phyloP scores from a whole-genome alignment of 2,888 invertebrate species.

The Hypselothyrea guttata region DNA sequence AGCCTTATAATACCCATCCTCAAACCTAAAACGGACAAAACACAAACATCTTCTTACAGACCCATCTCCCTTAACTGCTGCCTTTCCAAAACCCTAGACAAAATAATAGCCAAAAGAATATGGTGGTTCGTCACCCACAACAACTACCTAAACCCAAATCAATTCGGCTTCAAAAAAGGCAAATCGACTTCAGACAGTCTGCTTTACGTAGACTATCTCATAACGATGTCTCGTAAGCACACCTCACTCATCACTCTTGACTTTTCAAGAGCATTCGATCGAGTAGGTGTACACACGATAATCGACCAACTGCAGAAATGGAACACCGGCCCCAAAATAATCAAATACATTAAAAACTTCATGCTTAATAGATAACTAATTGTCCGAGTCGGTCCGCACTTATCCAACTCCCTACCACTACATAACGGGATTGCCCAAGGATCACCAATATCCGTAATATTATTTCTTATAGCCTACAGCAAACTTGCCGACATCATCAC shows the following conservation, averaged over 20 bases:
- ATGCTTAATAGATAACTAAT: conserved; percentile 9
- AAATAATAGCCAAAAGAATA: conserved; percentile 26
- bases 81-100: conserved; percentile 11
- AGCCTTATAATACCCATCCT: conserved; percentile 7
- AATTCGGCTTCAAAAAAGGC: conserved; percentile 9
- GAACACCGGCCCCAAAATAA: conserved; percentile 10
- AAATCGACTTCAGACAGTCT: conserved; percentile 7
- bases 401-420: not conserved
- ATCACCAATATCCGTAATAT: conserved; percentile 9
- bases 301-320: conserved; percentile 3
- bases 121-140: conserved; percentile 23
- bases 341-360: conserved; percentile 9
- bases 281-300: conserved; percentile 13
- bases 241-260: conserved; percentile 21
- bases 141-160: too few relatives aligned
- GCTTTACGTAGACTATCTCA: not conserved
- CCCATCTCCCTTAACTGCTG: conserved; percentile 1
- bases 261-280: conserved; percentile 21
- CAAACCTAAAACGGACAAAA: conserved; percentile 17
- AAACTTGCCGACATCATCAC: conserved; percentile 1
- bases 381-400: not conserved
- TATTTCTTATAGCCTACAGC: conserved; percentile 9
- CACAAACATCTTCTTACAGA: not conserved
- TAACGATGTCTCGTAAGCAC: conserved; percentile 8
- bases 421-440: conserved; percentile 12